phyloP scores from a whole-genome alignment of 2,113 vertebrate species.

The Zootoca vivipara region DNA sequence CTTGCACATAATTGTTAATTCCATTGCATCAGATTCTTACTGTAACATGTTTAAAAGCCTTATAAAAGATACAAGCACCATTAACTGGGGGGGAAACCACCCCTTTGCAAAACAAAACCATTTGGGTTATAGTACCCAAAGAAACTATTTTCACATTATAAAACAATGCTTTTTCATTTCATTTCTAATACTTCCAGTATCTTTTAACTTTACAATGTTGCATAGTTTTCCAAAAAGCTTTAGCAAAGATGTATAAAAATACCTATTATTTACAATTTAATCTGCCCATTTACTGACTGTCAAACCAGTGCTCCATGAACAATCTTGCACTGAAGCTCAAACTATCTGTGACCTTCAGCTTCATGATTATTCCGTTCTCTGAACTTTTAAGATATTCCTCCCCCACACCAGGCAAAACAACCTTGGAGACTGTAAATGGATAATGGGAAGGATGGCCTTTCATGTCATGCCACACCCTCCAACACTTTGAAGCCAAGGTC shows the following conservation, averaged over 20 bases:
- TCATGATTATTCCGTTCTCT: neutral
- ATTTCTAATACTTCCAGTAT: neutral
- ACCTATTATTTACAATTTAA: neutral
- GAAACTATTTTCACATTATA: neutral
- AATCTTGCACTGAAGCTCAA: neutral
- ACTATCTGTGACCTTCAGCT: neutral
- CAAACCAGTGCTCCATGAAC: neutral
- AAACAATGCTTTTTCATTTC: neutral
- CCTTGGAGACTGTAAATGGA: neutral
- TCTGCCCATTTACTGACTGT: neutral
- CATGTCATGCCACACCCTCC: neutral
- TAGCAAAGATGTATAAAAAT: neutral
- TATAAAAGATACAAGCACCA: neutral
- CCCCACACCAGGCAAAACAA: neutral
- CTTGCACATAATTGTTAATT: neutral
- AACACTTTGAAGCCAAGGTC: no score
- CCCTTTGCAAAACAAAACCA: neutral
- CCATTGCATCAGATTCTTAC: neutral
- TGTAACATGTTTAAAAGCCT: neutral
- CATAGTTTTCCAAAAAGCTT: fast-evolving
- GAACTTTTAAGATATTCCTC: neutral
- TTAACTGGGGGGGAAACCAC: neutral
- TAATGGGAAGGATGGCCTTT: neutral
- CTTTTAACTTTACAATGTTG: neutral
- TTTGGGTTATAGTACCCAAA: neutral